phyloP scores from a whole-genome alignment of 2,888 invertebrate species.

The Litoditis marina region DNA sequence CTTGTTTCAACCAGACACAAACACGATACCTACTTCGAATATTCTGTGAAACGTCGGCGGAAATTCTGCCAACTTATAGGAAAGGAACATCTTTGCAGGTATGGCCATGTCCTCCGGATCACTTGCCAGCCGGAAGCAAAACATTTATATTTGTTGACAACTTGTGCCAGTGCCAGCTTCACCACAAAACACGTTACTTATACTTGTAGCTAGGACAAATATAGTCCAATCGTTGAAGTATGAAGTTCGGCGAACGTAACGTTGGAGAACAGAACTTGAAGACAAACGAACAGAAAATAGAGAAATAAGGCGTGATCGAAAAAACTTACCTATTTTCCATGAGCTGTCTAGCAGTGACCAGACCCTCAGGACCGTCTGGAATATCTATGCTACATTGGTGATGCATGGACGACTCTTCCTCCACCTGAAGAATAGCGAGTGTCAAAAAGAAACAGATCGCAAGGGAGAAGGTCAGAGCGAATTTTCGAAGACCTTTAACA shows the following conservation, averaged over 20 bases:
- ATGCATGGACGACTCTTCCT: conserved; percentile 38
- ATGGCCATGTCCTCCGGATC: conserved; percentile 2
- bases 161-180: too few species aligned
- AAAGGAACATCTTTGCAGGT: conserved; percentile 10
- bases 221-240: too few species aligned
- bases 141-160: too few species aligned
- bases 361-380: conserved; percentile 61
- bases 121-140: conserved; percentile 17
- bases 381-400: conserved; percentile 60
- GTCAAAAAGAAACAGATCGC: neutral
- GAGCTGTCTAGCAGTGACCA: conserved; percentile 22
- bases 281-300: conserved; percentile 16
- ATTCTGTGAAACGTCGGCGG: conserved; percentile 16
- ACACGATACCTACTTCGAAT: conserved; percentile 20
- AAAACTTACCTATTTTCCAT: conserved; percentile 6
- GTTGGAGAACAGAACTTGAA: too few species aligned
- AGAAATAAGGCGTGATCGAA: neutral
- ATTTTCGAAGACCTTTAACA: neutral
- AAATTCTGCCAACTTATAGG: conserved; percentile 16
- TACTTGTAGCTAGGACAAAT: too few species aligned
- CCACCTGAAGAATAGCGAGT: conserved; percentile 2
- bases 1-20: neutral
- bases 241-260: too few species aligned
- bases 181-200: too few species aligned
- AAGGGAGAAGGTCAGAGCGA: neutral